These are phyloP conservation scores for Lutjanus argentimaculatus DNA, from an alignment of 2,797 vertebrate species.

Conservation along the genomic window DNA sequence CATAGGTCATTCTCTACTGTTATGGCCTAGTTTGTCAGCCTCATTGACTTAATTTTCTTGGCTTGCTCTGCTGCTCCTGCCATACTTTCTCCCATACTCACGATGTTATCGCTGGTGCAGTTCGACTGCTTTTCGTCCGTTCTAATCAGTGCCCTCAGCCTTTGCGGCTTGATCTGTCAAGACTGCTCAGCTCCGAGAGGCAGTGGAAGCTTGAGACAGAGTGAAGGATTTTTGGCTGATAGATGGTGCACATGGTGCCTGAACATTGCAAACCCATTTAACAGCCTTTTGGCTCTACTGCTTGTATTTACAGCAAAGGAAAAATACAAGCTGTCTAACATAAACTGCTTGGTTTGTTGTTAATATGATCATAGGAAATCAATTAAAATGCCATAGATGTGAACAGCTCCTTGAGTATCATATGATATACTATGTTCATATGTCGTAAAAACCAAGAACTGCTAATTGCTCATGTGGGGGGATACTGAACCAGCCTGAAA, in stretches of 20 bases:
- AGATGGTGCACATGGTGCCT: slow-evolving; percentile 39
- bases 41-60: slow-evolving; percentile 61
- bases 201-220: slow-evolving; percentile 45
- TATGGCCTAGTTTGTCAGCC: slow-evolving; percentile 52
- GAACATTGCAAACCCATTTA: slow-evolving; percentile 30
- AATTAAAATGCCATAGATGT: slow-evolving; percentile 35
- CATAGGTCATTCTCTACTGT: slow-evolving; percentile 22
- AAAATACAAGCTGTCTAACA: slow-evolving; percentile 43
- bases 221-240: slow-evolving; percentile 57
- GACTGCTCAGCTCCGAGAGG: slow-evolving; percentile 53
- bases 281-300: slow-evolving; percentile 34
- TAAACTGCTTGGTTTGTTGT: slow-evolving; percentile 33
- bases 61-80: slow-evolving; percentile 40
- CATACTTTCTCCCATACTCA: slow-evolving; percentile 62
- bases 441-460: slow-evolving; percentile 32
- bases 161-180: slow-evolving; percentile 63
- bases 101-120: slow-evolving; percentile 58
- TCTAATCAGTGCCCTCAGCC: slow-evolving; percentile 68
- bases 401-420: slow-evolving; percentile 2
- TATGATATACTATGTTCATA: slow-evolving; percentile 20
- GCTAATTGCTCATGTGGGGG: slow-evolving; percentile 23
- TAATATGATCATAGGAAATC: slow-evolving; percentile 41
- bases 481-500: slow-evolving; percentile 26
- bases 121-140: slow-evolving; percentile 71
- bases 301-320: slow-evolving; percentile 39